phyloP scores from a whole-genome alignment of 2,888 invertebrate species.

The Teleogryllus oceanicus region DNA sequence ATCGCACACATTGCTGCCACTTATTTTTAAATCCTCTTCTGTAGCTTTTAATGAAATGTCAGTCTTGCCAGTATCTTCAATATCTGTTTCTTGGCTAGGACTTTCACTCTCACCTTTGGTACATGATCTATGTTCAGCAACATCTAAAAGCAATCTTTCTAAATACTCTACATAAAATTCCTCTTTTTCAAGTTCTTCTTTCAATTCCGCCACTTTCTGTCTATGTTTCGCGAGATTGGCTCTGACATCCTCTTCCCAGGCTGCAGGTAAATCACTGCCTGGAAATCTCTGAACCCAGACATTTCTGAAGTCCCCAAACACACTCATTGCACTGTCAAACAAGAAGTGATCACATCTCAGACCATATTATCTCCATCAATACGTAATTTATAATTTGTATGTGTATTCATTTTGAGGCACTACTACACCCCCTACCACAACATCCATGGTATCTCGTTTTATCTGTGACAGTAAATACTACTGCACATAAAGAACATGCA shows the following conservation, averaged over 20 bases:
- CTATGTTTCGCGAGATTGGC: conserved; percentile 86
- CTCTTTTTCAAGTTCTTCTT: conserved; percentile 85
- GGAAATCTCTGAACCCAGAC: conserved; percentile 90
- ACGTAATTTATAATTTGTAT: background rate
- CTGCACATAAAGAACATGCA: background rate
- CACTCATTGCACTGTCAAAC: conserved; percentile 57
- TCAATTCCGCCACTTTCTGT: conserved; percentile 75
- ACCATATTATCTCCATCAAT: background rate
- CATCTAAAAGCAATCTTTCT: conserved; percentile 78
- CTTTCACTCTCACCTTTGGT: conserved; percentile 49
- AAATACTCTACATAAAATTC: conserved; percentile 87
- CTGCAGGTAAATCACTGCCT: conserved; percentile 83
- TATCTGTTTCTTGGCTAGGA: conserved; percentile 47
- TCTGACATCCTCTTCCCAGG: conserved; percentile 90
- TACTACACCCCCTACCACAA: background rate
- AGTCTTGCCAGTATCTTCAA: conserved; percentile 40
- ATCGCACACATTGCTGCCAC: conserved; percentile 27
- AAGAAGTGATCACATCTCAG: background rate
- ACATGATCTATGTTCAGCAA: conserved; percentile 72
- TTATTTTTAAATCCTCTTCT: conserved; percentile 23
- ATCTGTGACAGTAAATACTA: conserved; percentile 10
- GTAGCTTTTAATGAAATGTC: conserved; percentile 19
- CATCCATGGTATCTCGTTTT: background rate
- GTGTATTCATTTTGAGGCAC: background rate
- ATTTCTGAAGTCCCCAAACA: conserved; percentile 86